Percentiles rank a stretch among this genome's conserved stretches.
Conservation (phyloP, 2,113 vertebrate species). For the Trogon surrucura region DNA sequence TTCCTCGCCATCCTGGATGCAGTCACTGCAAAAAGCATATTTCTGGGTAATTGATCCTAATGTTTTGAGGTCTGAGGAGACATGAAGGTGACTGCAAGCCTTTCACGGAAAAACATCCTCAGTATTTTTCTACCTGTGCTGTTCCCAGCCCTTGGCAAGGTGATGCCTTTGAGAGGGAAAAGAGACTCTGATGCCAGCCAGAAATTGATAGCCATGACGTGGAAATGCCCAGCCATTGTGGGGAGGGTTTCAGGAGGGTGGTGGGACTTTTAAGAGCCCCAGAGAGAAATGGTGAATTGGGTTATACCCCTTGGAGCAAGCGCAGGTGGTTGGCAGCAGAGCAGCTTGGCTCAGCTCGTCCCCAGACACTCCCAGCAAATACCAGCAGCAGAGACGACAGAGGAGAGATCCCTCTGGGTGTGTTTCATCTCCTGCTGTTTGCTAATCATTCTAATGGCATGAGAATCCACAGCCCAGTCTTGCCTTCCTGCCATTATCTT, state of each 20-base stretch:
- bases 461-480: not conserved
- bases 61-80: not conserved
- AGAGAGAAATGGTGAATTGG: not conserved
- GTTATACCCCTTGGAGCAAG: not conserved
- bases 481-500: fast-evolving
- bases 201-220: fast-evolving
- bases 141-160: not conserved
- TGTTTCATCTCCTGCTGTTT: not conserved
- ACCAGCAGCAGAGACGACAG: not conserved
- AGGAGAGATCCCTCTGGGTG: not conserved
- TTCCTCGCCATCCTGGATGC: not conserved
- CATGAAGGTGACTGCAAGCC: not conserved
- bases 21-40: not conserved
- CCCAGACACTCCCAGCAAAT: not conserved
- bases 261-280: not conserved
- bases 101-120: not conserved
- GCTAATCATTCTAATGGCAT: not conserved
- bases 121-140: not conserved
- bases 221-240: not conserved
- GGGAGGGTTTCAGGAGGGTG: not conserved
- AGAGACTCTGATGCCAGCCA: not conserved
- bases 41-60: not conserved
- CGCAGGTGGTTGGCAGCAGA: fast-evolving
- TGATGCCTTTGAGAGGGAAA: not conserved
- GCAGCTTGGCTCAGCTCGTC: not conserved